These are phyloP conservation scores for Phenacoccus solenopsis DNA, from an alignment of 1,140 invertebrate species.

Conservation along the genomic window DNA sequence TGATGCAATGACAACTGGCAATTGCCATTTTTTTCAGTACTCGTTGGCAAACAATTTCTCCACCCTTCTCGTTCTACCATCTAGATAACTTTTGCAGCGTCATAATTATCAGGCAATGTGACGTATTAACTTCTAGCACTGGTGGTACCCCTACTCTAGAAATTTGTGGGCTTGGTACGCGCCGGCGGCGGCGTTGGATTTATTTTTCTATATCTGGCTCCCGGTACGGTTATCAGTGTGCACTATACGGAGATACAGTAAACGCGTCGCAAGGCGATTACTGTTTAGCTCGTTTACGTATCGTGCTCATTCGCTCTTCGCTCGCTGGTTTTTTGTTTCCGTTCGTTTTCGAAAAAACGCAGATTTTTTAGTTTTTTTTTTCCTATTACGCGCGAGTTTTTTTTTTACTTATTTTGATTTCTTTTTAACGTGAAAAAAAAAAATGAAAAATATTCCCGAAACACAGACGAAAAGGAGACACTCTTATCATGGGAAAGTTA, in stretches of 20 bases:
- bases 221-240: background rate
- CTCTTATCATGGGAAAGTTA: conserved; percentile 10
- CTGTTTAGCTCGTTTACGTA: background rate
- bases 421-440: background rate
- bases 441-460: conserved; percentile 10
- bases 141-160: too few species aligned
- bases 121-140: too few species aligned
- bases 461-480: conserved; percentile 1
- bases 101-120: too few species aligned
- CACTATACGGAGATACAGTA: background rate
- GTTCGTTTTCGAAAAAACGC: too few species aligned
- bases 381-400: background rate
- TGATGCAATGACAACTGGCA: too few species aligned
- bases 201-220: background rate
- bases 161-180: too few species aligned
- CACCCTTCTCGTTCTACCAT: too few species aligned
- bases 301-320: background rate
- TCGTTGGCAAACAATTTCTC: too few species aligned
- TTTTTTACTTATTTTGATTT: background rate
- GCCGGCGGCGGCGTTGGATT: background rate
- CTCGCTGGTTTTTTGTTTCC: background rate
- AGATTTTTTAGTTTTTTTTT: conserved; percentile 8
- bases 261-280: background rate
- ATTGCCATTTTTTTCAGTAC: too few species aligned
- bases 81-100: too few species aligned